Percentiles rank a stretch among this genome's conserved stretches.
Conservation (phyloP, 2,888 invertebrate species). For the Dasysyrphus albostriatus region DNA sequence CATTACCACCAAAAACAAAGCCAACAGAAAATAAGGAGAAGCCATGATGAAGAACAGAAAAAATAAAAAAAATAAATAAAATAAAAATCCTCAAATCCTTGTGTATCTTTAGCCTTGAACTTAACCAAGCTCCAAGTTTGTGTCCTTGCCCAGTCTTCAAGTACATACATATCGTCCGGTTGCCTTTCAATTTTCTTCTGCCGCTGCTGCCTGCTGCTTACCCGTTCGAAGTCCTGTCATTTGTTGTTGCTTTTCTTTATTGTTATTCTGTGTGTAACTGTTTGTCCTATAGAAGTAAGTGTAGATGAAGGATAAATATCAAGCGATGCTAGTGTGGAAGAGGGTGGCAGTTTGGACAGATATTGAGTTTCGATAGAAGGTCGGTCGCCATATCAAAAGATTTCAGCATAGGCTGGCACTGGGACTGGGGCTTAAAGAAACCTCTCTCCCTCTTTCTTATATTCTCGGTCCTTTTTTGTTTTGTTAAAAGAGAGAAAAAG, state of each 20-base stretch:
- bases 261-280: conserved; percentile 47
- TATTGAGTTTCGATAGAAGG: conserved; percentile 71
- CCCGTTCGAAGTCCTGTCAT: conserved; percentile 11
- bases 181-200: conserved; percentile 48
- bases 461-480: not conserved
- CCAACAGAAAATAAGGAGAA: conserved; percentile 29
- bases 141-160: conserved; percentile 72
- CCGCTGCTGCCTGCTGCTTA: conserved; percentile 1
- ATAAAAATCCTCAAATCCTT: conserved; percentile 51
- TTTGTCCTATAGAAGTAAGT: conserved; percentile 57
- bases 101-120: conserved; percentile 68
- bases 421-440: conserved; percentile 18
- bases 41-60: conserved; percentile 15
- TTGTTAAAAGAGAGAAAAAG: not conserved
- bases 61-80: conserved; percentile 33
- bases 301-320: conserved; percentile 48
- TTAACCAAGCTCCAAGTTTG: conserved; percentile 74
- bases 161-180: conserved; percentile 71
- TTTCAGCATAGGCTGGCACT: conserved; percentile 35
- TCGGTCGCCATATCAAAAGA: conserved; percentile 28
- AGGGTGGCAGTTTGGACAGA: conserved; percentile 48
- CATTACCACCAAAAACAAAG: conserved; percentile 20
- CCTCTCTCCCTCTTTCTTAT: not conserved
- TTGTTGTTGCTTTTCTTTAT: conserved; percentile 36
- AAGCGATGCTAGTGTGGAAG: conserved; percentile 8